Conservation (phyloP, 2,888 invertebrate species). For the Pollenia labialis region DNA sequence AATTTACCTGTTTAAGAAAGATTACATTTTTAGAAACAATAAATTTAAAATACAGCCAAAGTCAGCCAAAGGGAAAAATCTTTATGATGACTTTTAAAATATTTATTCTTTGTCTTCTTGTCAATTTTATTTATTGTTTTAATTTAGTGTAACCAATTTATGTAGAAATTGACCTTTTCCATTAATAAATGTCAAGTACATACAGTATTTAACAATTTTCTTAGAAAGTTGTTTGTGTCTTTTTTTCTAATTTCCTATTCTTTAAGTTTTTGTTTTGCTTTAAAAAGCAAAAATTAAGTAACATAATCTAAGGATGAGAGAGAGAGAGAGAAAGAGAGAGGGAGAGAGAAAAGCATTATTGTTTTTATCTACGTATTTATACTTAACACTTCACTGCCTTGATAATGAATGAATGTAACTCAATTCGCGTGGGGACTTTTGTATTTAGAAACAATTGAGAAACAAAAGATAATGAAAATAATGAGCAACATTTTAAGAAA, state of each 20-base stretch:
- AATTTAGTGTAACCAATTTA: slow-evolving; percentile 38
- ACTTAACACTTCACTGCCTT: slow-evolving; percentile 8
- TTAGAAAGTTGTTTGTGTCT: background rate
- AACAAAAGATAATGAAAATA: background rate
- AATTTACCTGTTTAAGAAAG: no score
- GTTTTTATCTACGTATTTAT: background rate
- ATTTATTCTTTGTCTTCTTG: background rate
- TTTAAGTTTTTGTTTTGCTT: slow-evolving; percentile 17
- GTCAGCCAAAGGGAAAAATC: no score
- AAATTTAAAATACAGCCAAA: no score
- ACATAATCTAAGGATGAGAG: slow-evolving; percentile 1
- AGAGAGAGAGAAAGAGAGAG: background rate
- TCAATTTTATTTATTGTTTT: background rate
- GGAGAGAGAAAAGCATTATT: slow-evolving; percentile 2
- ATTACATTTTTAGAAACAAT: no score
- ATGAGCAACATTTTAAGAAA: background rate
- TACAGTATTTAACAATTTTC: slow-evolving; percentile 8
- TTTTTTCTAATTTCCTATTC: slow-evolving; percentile 5
- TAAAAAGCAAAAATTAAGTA: slow-evolving; percentile 26
- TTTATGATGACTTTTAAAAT: no score
- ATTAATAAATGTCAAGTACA: slow-evolving; percentile 58
- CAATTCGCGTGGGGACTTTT: background rate
- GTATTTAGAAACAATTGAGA: background rate
- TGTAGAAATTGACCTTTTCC: slow-evolving; percentile 61
- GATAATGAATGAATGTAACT: background rate